Evolutionary conservation across 2,888 invertebrate genomes (phyloP), one percentile per base, ranked within the genome.

Genomic region (Xestia xanthographa): DNA sequence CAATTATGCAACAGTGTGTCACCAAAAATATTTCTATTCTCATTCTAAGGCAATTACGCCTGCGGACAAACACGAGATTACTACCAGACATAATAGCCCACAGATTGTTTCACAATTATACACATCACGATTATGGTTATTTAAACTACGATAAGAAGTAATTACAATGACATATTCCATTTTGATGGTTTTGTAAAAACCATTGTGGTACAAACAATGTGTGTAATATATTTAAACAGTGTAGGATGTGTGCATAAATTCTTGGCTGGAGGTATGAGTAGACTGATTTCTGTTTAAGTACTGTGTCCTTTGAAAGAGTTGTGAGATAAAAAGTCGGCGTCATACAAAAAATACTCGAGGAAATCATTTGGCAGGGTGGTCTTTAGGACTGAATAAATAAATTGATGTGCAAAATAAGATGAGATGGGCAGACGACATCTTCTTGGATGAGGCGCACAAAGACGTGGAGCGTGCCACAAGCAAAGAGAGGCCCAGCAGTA

Each of bases 101-200:
- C 82, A 85, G 85, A 87, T 83, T 85, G 87, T 87, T 87, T 87
- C 78, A 86, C 85, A 88, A 89, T 89, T 84, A 87, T 79, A 87
- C 82, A 80, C 77, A 77, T 80, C 77, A 79, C 82, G 86, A 88
- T 86, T 86, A 80, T 77, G 72, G 74, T 83, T 85, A 77, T 86
- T 88, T 83, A 87, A 87, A 83, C 80, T 82, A 77, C 77, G 88
- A 90, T 88, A 87, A 88, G 84, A 82, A 81, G 80, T 87, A 85
- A 87, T 88, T 85, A 88, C 81, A 69, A 82, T 76, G 83, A 83
- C 82, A 86, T 82, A 82, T 77, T 75, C 75, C 65, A 83, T 77
- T 80, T 87, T 78, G 83, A 83, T 83, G 79, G 69, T 86, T 84
- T 79, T 84, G 86, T 86, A 74, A 76, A 85, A 76, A 80, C 72